A percentile compares a stretch with the other conserved stretches of the same genome.
These are phyloP conservation scores for Sebastes steindachneri DNA, from an alignment of 2,797 vertebrate species.

Conservation along the genomic window DNA sequence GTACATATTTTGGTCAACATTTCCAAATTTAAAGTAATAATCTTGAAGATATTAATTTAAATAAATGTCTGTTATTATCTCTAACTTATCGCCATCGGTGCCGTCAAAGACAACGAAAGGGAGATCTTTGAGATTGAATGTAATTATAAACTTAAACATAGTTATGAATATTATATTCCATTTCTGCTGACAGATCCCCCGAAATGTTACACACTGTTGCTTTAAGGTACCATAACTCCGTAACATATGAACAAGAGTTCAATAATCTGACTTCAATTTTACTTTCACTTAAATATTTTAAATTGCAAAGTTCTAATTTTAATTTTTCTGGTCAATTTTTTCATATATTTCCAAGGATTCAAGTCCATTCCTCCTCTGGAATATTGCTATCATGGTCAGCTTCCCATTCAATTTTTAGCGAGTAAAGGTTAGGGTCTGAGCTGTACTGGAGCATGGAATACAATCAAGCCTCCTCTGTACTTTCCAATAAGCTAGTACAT, in stretches of 20 bases:
- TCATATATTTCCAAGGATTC: conserved; percentile 4
- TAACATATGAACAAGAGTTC: not conserved
- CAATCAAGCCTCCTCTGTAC: not conserved
- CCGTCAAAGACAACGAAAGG: not conserved
- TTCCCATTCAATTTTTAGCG: not conserved
- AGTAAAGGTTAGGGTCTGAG: not conserved
- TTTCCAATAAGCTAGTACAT: not conserved
- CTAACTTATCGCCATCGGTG: not conserved
- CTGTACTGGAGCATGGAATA: not conserved
- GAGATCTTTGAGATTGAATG: not conserved
- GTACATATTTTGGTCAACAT: not conserved
- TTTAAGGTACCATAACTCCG: not conserved
- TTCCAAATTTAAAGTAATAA: not conserved
- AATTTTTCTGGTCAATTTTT: not conserved
- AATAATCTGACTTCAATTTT: not conserved
- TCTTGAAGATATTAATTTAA: not conserved
- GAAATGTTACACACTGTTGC: no score
- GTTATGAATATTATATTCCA: no score
- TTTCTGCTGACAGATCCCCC: no score
- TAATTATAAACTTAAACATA: no score
- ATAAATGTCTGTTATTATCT: not conserved
- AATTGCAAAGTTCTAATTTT: conserved; percentile 1
- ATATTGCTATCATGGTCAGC: conserved; percentile 1
- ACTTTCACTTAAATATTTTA: conserved; percentile 24
- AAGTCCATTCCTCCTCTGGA: not conserved